Evolutionary conservation across 2,888 invertebrate species (phyloP).

Genomic region (Trichopria drosophilae): DNA sequence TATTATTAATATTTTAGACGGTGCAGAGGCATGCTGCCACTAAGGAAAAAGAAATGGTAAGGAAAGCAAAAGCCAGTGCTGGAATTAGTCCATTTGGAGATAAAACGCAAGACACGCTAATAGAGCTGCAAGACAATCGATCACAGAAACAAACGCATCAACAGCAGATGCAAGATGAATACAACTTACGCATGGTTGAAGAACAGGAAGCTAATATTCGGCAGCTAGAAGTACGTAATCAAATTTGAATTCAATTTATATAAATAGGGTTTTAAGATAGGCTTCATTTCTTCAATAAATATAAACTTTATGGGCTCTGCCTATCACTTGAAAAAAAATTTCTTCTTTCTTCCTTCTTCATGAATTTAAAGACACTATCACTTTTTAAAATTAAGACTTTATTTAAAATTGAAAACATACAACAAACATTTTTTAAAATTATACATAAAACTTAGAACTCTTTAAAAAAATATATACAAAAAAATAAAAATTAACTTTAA

Average conservation of each 20-base stretch:
- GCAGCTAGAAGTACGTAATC: conserved; percentile 77
- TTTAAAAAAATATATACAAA: too few relatives aligned
- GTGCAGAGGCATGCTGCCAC: conserved; percentile 85
- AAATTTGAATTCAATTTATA: neutral
- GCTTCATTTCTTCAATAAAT: too few relatives aligned
- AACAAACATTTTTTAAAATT: too few relatives aligned
- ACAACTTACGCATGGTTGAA: conserved; percentile 79
- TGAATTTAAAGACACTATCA: neutral
- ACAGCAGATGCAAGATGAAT: conserved; percentile 79
- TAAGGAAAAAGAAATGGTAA: conserved; percentile 88
- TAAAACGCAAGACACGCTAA: conserved; percentile 61
- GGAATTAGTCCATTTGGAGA: conserved; percentile 63
- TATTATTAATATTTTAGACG: conserved; percentile 60
- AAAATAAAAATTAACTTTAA: too few relatives aligned
- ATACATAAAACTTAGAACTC: too few relatives aligned
- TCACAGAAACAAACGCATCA: conserved; percentile 67
- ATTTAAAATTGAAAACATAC: too few relatives aligned
- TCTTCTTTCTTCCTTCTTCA: neutral
- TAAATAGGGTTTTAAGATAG: neutral
- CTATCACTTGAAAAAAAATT: neutral
- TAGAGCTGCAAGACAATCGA: conserved; percentile 67
- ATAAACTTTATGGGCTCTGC: neutral
- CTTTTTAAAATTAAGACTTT: neutral
- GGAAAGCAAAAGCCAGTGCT: conserved; percentile 71
- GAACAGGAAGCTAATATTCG: conserved; percentile 89